phyloP scores from a whole-genome alignment of 1,140 invertebrate genomes.

The Panagrolaimus sp. region DNA sequence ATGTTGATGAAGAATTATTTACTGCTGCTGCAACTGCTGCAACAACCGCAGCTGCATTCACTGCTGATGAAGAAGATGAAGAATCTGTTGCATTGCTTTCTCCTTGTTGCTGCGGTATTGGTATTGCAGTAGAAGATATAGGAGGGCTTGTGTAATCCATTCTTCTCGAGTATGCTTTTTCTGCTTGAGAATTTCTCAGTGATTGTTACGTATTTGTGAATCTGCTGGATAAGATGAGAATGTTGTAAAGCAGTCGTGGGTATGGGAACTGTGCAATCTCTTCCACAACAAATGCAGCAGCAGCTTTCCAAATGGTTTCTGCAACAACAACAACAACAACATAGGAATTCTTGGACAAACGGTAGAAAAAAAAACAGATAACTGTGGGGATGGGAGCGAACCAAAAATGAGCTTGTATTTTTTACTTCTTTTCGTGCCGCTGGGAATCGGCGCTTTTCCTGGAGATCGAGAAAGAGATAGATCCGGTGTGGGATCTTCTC shows the following conservation, averaged over 20 bases:
- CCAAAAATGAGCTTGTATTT: conserved; percentile 4
- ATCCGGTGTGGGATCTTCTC: conserved; percentile 15
- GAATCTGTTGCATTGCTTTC: background rate
- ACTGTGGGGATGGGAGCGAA: conserved; percentile 12
- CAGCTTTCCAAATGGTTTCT: background rate
- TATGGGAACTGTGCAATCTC: conserved; percentile 15
- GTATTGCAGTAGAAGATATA: conserved; percentile 2
- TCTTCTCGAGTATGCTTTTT: background rate
- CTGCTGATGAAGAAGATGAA: background rate
- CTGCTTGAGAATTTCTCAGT: too few species aligned
- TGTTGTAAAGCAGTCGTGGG: too few species aligned
- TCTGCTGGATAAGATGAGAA: too few species aligned
- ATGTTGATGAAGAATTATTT: background rate
- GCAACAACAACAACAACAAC: conserved; percentile 12
- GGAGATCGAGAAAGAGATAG: conserved; percentile 7
- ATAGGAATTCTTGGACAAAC: background rate
- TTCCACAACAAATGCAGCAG: background rate
- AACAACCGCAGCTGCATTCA: conserved; percentile 5
- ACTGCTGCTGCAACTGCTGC: conserved; percentile 4
- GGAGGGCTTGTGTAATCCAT: conserved; percentile 12
- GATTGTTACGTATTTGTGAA: too few species aligned
- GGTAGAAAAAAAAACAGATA: conserved; percentile 4
- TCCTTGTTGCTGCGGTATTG: background rate
- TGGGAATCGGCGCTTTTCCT: conserved; percentile 15
- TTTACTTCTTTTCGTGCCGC: background rate